Base-by-base conservation (phyloP, 2,888 invertebrate species). In the Andrena chrysosceles region DNA sequence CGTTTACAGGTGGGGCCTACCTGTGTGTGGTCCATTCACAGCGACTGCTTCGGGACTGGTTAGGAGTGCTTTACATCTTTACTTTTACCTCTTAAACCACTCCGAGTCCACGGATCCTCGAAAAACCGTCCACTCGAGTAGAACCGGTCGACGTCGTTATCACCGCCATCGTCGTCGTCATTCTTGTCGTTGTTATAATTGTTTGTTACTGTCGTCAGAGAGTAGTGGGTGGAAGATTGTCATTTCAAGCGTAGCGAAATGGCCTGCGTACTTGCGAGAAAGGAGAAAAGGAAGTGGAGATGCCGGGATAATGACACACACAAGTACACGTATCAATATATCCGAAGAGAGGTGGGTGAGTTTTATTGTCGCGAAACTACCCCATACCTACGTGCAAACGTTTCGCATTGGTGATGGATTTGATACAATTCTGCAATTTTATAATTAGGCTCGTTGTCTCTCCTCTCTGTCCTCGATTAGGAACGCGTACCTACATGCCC, bases 21-120 rank as follows among this genome's bases (percentile, higher is more conserved):
- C 91, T 93, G 93, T 91, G 93, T 93, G 93, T 93, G 93, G 93
- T 92, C 93, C 93, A 93, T 93, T 93, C 93, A 91, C 90, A 85
- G 88, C 82, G 87, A 86, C 85, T 87, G 88, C 84, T 82, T 84
- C 89, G 86, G 86, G 89, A 91, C 92, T 92, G 92, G 92, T 93
- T 93, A 90, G 86, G 87, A 91, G 88, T 91, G 90, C 90, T 93
- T 92, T 90, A 91, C 91, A 92, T 92, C 91, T 90, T 76, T 83
- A 68, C 81, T 74, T 76, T 81, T 81, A 67, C 71, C 66, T 76
- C 63, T 26, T 49, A 59, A 68, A 52, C 31, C 59, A 76, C 35
- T 64, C 72, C 49, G 35, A 33, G 67, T 20, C 23, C 13, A 62
- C 29, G 13, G 20, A 48, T 35, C n/a, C 10, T 75, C 52, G 48